These are phyloP conservation scores for Engraulis encrasicolus DNA, from an alignment of 2,113 vertebrate species.

Conservation along the genomic window DNA sequence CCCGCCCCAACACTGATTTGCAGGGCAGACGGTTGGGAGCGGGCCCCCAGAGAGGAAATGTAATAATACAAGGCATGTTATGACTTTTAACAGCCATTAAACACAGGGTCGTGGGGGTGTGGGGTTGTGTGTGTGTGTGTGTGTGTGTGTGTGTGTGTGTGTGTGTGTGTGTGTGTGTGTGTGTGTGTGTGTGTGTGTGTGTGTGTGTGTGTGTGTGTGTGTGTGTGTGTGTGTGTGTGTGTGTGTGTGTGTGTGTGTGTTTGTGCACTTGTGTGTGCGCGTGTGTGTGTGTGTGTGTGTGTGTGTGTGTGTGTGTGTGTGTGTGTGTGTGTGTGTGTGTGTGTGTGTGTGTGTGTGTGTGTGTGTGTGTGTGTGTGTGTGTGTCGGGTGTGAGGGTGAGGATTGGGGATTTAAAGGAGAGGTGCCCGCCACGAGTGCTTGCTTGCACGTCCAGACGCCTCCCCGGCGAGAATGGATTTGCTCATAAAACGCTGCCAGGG, in stretches of 20 bases:
- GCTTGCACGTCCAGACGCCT: conserved; percentile 62
- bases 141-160: not conserved
- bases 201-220: too few relatives aligned
- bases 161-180: too few relatives aligned
- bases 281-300: too few relatives aligned
- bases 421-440: not conserved
- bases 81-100: conserved; percentile 66
- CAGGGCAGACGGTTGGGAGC: not conserved
- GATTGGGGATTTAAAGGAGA: not conserved
- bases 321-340: too few relatives aligned
- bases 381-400: not conserved
- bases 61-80: conserved; percentile 66
- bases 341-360: not conserved
- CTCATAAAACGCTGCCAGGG: conserved; percentile 74
- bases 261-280: too few relatives aligned
- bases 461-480: conserved; percentile 68
- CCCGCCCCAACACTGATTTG: not conserved
- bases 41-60: not conserved
- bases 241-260: not conserved
- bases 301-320: too few relatives aligned
- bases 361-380: not conserved
- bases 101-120: conserved; percentile 42
- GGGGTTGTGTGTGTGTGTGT: not conserved
- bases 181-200: too few relatives aligned
- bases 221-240: not conserved